A percentile compares a stretch with the other conserved stretches of the same genome.
phyloP scores from a whole-genome alignment of 2,113 vertebrate species.

The Forbesichthys agassizii region DNA sequence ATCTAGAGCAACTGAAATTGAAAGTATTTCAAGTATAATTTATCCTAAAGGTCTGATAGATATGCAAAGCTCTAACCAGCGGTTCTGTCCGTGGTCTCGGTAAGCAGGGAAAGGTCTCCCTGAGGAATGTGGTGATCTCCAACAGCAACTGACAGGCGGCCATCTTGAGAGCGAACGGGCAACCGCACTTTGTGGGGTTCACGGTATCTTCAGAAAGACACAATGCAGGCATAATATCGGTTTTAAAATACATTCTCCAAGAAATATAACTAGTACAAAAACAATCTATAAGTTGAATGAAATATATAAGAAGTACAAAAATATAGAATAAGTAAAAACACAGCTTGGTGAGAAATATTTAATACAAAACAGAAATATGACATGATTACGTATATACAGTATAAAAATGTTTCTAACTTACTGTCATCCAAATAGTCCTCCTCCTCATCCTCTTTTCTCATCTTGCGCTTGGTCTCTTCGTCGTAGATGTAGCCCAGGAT shows the following conservation, averaged over 20 bases:
- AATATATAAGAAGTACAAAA: not conserved
- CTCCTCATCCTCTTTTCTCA: constrained; percentile 96
- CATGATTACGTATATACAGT: not conserved
- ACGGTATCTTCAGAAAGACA: constrained; percentile 84
- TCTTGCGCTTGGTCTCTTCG: constrained; percentile 92
- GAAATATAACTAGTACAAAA: not conserved
- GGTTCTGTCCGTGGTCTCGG: constrained; percentile 92
- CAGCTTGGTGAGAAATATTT: not conserved
- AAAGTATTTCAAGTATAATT: no score
- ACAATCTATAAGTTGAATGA: not conserved
- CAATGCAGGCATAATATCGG: not conserved
- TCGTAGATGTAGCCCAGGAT: constrained; percentile 96
- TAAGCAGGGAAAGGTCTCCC: constrained; percentile 95
- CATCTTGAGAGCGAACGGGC: constrained; percentile 98
- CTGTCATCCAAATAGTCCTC: constrained; percentile 99
- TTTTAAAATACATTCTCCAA: not conserved
- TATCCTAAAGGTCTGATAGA: no score
- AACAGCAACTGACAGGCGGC: constrained; percentile 94
- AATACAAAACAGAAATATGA: not conserved
- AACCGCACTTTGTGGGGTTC: constrained; percentile 96
- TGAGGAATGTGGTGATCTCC: constrained; percentile 96
- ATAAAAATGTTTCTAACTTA: constrained; percentile 68
- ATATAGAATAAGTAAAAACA: not conserved
- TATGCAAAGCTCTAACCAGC: constrained; percentile 62
- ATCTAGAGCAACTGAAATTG: no score